Conservation (phyloP, 64 coral and sea anemone genomes). For the Platygyra sinensis region DNA sequence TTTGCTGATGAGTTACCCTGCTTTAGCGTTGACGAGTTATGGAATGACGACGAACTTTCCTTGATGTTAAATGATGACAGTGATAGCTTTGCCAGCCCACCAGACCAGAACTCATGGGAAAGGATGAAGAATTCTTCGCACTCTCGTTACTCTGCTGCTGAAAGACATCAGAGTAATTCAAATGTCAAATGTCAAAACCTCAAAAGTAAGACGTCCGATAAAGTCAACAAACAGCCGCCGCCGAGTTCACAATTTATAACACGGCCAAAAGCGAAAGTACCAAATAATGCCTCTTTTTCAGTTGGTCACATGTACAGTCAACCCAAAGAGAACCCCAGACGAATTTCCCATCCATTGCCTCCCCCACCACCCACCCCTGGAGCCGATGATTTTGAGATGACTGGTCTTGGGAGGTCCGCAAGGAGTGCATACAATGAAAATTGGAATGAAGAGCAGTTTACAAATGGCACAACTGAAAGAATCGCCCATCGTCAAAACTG, state of each 20-base stretch:
- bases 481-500: neutral
- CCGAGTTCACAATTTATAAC: neutral
- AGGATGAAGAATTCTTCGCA: neutral
- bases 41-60: conserved; percentile 26
- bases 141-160: neutral
- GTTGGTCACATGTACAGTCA: neutral
- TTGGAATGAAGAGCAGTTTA: neutral
- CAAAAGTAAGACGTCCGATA: neutral
- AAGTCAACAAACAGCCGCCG: neutral
- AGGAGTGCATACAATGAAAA: neutral
- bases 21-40: conserved; percentile 11
- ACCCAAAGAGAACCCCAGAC: neutral
- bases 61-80: neutral
- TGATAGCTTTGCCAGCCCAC: neutral
- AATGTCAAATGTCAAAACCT: neutral
- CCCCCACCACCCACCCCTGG: neutral
- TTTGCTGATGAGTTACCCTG: conserved; percentile 18
- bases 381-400: neutral
- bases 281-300: neutral
- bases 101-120: neutral
- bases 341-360: neutral
- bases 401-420: neutral
- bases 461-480: neutral
- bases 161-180: neutral
- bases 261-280: neutral